Conservation (phyloP, 2,797 vertebrate species). For the Remorina albescens region DNA sequence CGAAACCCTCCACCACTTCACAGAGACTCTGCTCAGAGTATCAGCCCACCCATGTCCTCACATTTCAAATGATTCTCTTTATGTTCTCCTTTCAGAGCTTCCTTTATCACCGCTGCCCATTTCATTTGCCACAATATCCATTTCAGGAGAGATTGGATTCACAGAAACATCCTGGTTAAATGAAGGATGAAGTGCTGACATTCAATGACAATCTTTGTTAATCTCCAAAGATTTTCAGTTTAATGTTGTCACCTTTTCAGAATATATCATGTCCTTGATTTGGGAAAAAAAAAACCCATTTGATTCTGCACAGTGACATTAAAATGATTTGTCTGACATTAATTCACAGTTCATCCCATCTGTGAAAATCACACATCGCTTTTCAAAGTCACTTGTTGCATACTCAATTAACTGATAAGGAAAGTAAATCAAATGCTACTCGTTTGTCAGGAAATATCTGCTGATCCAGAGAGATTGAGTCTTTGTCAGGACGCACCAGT, state of each 20-base stretch:
- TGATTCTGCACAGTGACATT: neutral
- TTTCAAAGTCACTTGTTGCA: slow-evolving; percentile 31
- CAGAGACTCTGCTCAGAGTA: too few species aligned
- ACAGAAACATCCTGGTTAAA: neutral
- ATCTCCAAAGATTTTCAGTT: slow-evolving; percentile 11
- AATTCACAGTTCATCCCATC: slow-evolving; percentile 8
- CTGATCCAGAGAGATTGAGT: neutral
- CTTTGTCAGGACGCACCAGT: neutral
- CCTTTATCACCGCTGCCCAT: neutral
- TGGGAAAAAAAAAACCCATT: neutral
- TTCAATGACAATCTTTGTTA: neutral
- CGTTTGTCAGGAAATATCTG: slow-evolving; percentile 23
- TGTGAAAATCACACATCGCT: neutral
- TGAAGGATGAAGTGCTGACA: neutral
- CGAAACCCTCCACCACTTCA: too few species aligned
- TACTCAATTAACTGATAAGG: slow-evolving; percentile 62
- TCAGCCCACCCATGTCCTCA: too few species aligned
- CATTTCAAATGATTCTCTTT: neutral
- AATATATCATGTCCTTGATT: neutral
- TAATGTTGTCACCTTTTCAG: neutral
- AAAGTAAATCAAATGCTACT: slow-evolving; percentile 15
- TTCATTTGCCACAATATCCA: neutral
- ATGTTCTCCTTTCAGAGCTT: neutral
- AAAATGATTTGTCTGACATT: slow-evolving; percentile 11
- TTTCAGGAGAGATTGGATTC: neutral